Base-by-base conservation (phyloP, 2,797 vertebrate species). In the Hippoglossus hippoglossus region DNA sequence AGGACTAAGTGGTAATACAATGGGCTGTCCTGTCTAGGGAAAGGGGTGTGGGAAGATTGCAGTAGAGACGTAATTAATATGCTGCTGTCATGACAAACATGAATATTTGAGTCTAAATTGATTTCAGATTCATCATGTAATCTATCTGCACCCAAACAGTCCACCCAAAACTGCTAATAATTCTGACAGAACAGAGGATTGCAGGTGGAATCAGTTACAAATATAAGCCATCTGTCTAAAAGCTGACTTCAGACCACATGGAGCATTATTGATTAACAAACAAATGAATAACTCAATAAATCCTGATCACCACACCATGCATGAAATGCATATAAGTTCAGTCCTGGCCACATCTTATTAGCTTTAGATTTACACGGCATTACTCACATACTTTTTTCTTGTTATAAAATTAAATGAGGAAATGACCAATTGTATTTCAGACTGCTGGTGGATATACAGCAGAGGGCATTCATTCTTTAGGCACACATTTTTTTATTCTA, bases 41-140 rank as follows among this genome's bases (percentile, higher is more conserved):
- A 46, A 28, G 52, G 53, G 52, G 47, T 63, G 55, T 67, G 63
- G n/a, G 54, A 34, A 50, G 72, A 81, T 70, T 63, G 85, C 84
- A 87, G 91, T 2, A 5, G 90, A 87, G 80, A 92, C 89, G 92
- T 95, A 94, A 96, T 96, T 96, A 95, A 96, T 96, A 95, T 95
- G 93, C 93, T 93, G 92, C 93, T 92, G 93, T 94, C 49, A 75
- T 83, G 91, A 95, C 93, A 95, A 91, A 94, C 94, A 95, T 96
- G 94, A 95, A 95, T 95, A 96, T 96, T 95, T 96, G 94, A 97
- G 93, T 93, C 92, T 92, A 91, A 94, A 96, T 95, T 96, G 95
- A 96, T 97, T 96, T 96, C 90, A 93, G 93, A 95, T 96, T 95
- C 91, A 95, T 96, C 93, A 94, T 94, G 94, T 94, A 95, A 95